These are phyloP conservation scores for Drosophila cracens DNA, from an alignment of 2,888 invertebrate species.

Conservation along the genomic window DNA sequence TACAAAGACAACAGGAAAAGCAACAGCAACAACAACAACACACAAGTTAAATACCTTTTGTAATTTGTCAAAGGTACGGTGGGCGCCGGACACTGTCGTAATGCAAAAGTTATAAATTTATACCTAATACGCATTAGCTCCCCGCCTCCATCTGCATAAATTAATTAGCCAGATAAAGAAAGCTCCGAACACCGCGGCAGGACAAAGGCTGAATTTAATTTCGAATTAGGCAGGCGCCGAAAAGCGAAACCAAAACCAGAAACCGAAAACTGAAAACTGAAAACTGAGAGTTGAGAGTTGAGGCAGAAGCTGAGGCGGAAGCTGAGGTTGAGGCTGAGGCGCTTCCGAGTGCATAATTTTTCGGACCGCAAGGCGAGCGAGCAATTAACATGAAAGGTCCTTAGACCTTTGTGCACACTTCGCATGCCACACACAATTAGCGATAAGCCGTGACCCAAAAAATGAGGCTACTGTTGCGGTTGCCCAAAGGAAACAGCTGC, in stretches of 20 bases:
- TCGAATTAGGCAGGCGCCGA: constrained; percentile 65
- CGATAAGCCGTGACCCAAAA: constrained; percentile 64
- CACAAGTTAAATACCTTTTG: constrained; percentile 40
- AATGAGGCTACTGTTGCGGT: constrained; percentile 25
- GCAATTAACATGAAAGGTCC: constrained; percentile 72
- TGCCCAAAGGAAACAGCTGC: constrained; percentile 47
- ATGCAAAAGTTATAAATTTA: constrained; percentile 73
- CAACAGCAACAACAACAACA: constrained; percentile 34
- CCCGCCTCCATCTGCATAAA: constrained; percentile 55
- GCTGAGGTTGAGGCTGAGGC: constrained; percentile 6
- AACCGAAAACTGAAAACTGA: constrained; percentile 11
- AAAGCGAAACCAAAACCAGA: constrained; percentile 50
- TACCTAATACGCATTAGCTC: constrained; percentile 65
- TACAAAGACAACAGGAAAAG: constrained; percentile 14
- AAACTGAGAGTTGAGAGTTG: constrained; percentile 19
- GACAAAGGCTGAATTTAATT: constrained; percentile 68
- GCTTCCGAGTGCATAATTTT: constrained; percentile 56
- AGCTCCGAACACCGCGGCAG: constrained; percentile 30
- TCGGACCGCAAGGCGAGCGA: constrained; percentile 38
- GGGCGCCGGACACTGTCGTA: constrained; percentile 31
- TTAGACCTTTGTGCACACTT: constrained; percentile 52
- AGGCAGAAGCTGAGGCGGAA: constrained; percentile 4
- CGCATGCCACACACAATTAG: constrained; percentile 59
- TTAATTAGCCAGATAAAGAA: constrained; percentile 70
- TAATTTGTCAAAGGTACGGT: constrained; percentile 47